Percentiles rank a stretch among this genome's conserved stretches.
phyloP scores from a whole-genome alignment of 2,888 invertebrate species.

The Ectemnius lituratus region DNA sequence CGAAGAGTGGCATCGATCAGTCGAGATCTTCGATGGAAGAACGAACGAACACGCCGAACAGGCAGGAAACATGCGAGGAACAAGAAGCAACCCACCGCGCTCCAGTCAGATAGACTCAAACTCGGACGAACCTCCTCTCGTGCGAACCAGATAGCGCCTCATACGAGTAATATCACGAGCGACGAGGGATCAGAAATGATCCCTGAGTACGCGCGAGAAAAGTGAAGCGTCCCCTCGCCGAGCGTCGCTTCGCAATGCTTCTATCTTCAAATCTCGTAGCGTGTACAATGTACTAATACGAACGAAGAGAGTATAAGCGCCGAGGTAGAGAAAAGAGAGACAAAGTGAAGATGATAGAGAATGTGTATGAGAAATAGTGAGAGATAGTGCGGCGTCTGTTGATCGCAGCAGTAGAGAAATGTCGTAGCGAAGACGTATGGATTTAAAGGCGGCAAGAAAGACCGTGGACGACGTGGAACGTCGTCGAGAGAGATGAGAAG shows the following conservation, averaged over 20 bases:
- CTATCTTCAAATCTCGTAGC: background rate
- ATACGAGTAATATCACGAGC: background rate
- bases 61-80: constrained; percentile 28
- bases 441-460: background rate
- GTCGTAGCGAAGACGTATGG: too few relatives aligned
- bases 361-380: constrained; percentile 7
- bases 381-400: background rate
- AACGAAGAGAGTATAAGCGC: too few relatives aligned
- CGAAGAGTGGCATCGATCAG: constrained; percentile 16
- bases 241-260: background rate
- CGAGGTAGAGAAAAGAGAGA: too few relatives aligned
- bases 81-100: too few relatives aligned
- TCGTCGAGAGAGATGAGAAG: constrained; percentile 13
- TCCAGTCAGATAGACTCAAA: too few relatives aligned
- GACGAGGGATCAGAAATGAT: constrained; percentile 16
- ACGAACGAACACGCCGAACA: constrained; percentile 22
- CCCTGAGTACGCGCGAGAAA: constrained; percentile 15
- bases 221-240: background rate
- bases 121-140: too few relatives aligned
- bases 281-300: background rate
- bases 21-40: constrained; percentile 37
- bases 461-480: background rate
- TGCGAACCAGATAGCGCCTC: too few relatives aligned
- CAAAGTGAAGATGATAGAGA: constrained; percentile 2
- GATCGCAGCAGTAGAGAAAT: too few relatives aligned